Percentiles rank a stretch among this genome's conserved stretches.
Evolutionary conservation across 2,797 vertebrate species (phyloP).

Genomic region (Danio albolineatus): DNA sequence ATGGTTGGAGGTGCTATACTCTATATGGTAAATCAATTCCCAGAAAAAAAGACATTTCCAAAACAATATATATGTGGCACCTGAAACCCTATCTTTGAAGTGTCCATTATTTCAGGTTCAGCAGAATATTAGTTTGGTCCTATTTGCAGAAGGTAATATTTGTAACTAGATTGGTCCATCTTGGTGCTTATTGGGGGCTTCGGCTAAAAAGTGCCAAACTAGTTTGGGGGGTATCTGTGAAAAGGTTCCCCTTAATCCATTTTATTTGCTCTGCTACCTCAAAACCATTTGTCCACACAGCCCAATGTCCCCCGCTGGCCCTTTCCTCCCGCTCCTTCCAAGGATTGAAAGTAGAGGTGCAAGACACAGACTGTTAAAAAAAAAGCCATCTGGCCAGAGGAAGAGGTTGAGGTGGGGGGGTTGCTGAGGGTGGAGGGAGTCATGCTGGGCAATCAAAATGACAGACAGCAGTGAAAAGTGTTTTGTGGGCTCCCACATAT

Average conservation of each 20-base stretch:
- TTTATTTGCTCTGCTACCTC: slow-evolving; percentile 95
- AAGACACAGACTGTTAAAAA: slow-evolving; percentile 92
- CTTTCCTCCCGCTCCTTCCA: slow-evolving; percentile 69
- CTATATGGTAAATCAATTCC: slow-evolving; percentile 32
- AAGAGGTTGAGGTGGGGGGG: slow-evolving; percentile 64
- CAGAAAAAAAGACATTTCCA: background rate
- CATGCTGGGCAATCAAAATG: slow-evolving; percentile 96
- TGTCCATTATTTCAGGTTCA: background rate
- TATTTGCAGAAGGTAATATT: slow-evolving; percentile 8
- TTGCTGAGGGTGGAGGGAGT: slow-evolving; percentile 82
- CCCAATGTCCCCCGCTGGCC: slow-evolving; percentile 63
- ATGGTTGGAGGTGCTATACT: slow-evolving; percentile 18
- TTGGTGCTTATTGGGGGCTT: slow-evolving; percentile 38
- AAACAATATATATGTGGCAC: background rate
- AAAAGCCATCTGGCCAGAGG: slow-evolving; percentile 93
- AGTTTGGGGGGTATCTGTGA: slow-evolving; percentile 84
- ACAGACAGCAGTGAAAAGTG: slow-evolving; percentile 95
- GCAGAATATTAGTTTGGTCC: slow-evolving; percentile 9
- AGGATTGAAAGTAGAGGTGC: slow-evolving; percentile 95
- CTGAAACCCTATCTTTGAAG: slow-evolving; percentile 7
- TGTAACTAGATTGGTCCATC: slow-evolving; percentile 22
- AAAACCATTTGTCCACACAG: slow-evolving; percentile 95
- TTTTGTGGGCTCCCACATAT: slow-evolving; percentile 96
- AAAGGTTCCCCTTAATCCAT: slow-evolving; percentile 92
- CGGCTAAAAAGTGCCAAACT: slow-evolving; percentile 72